phyloP scores from a whole-genome alignment of 2,113 vertebrate species.

The Rhegmatorhina hoffmannsi region DNA sequence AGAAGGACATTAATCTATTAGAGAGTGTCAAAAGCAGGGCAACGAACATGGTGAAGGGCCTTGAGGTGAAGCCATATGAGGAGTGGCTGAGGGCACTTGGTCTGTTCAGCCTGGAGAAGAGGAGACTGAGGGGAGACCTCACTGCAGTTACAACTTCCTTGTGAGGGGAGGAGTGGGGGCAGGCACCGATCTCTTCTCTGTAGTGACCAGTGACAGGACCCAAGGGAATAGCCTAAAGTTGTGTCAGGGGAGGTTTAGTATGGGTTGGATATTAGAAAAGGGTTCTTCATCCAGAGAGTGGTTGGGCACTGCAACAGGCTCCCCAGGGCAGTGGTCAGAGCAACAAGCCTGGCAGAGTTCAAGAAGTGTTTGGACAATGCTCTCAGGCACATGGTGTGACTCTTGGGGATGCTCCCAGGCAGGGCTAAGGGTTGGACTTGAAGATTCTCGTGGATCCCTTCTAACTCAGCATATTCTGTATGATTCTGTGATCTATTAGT shows the following conservation, averaged over 20 bases:
- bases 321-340: neutral
- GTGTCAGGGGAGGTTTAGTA: neutral
- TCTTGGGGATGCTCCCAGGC: neutral
- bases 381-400: neutral
- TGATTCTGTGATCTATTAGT: neutral
- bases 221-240: neutral
- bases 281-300: neutral
- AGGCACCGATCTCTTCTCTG: neutral
- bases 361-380: neutral
- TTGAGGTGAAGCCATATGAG: neutral
- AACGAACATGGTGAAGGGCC: neutral
- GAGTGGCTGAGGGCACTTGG: neutral
- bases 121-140: neutral
- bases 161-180: neutral
- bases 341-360: neutral
- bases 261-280: neutral
- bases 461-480: neutral
- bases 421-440: neutral
- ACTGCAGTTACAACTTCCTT: neutral
- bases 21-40: neutral
- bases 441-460: neutral
- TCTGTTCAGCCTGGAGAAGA: neutral
- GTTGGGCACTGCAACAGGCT: neutral
- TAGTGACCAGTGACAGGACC: neutral
- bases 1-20: neutral